phyloP scores from a whole-genome alignment of 2,888 invertebrate genomes.

The Scelioninae gen. 2 region DNA sequence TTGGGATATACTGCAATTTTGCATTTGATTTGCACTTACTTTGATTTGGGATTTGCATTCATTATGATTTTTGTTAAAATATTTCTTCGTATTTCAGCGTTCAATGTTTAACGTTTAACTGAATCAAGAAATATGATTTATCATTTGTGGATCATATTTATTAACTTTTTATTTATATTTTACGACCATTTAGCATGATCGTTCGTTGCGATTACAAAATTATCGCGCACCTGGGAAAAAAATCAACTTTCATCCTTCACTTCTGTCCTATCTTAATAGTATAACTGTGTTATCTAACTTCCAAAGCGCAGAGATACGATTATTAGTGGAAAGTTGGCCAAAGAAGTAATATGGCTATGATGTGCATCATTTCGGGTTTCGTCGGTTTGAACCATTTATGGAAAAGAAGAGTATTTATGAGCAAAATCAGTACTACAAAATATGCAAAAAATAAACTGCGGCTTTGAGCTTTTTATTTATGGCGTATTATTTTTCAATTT shows the following conservation, averaged over 20 bases:
- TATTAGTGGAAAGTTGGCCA: constrained; percentile 16
- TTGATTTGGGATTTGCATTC: no score
- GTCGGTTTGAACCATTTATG: constrained; percentile 27
- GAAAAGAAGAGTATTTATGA: constrained; percentile 29
- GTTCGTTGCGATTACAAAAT: no score
- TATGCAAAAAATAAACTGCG: not conserved
- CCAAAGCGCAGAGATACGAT: constrained; percentile 24
- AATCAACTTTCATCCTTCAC: not conserved
- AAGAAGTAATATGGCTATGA: constrained; percentile 32
- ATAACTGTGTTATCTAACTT: constrained; percentile 23
- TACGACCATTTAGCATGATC: no score
- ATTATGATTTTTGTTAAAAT: no score
- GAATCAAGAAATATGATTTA: no score
- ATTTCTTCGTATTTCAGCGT: no score
- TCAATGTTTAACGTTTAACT: no score
- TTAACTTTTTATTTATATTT: no score
- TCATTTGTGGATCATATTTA: no score
- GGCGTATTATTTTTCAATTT: not conserved
- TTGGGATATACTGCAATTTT: no score
- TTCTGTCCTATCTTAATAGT: constrained; percentile 17
- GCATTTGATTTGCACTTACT: no score
- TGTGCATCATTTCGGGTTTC: constrained; percentile 35
- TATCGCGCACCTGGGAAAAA: no score
- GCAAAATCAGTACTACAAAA: not conserved
- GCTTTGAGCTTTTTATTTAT: not conserved